Base-by-base conservation (phyloP, 2,888 invertebrate species). In the Zhengitettix transpicula region DNA sequence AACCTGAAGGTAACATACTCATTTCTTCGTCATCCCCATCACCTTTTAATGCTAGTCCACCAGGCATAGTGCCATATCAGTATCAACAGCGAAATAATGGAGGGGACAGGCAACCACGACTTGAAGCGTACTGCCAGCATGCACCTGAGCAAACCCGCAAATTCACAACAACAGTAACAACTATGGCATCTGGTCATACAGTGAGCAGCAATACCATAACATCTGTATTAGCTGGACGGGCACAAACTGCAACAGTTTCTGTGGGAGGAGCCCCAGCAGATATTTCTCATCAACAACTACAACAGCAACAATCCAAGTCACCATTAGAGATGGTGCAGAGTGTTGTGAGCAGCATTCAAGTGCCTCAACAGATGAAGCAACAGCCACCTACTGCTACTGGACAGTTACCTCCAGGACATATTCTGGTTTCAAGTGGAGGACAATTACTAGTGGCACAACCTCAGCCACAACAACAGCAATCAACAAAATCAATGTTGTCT, bases 161-260 rank as follows among this genome's bases (percentile, higher is more conserved):
- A 28, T 28, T 28, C 7, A 28, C 28, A 7, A 28, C 77, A 14
- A 68, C 78, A 14, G 79, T 80, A 14, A 81, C 80, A 1, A 80
- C 81, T 1, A 81, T 81, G 79, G 86, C 86, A 0, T 85, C 85
- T 68, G 83, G 87, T 10, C 82, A 86, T 69, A 87, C 87, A 0
- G 83, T 83, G 3, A 85, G 86, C 44, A 81, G 88, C 65, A 89
- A 89, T 69, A 89, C 89, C 0, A 85, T 89, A 17, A 90, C 89
- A 0, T 87, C 85, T 0, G 88, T 89, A 1, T 71, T 87, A 62
- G 87, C 87, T 2, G 87, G 87, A 5, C 79, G 83, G 70, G 81
- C 87, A 0, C 84, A 84, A 66, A 88, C 87, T 0, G 83, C 84
- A 0, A 86, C 88, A 0, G 86, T 88, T 1, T 84, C 87, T 0